These are phyloP conservation scores for Regulus satrapa DNA, from an alignment of 2,113 vertebrate species.

Conservation along the genomic window DNA sequence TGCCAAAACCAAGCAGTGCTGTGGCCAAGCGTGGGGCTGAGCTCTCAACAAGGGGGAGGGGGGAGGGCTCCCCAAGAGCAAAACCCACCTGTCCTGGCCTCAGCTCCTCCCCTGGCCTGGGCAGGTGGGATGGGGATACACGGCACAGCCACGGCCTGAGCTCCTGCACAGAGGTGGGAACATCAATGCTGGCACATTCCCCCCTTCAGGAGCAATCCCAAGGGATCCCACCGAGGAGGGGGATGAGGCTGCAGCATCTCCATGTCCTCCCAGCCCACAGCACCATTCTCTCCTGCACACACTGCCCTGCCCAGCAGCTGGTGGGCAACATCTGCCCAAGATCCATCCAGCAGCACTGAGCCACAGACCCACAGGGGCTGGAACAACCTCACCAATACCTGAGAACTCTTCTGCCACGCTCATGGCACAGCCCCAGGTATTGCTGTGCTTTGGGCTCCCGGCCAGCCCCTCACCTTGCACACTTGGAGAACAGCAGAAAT, in stretches of 20 bases:
- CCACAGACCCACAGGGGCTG: accelerated
- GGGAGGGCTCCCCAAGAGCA: accelerated
- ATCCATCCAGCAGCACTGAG: background rate
- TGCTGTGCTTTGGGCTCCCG: background rate
- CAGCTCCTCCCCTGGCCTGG: background rate
- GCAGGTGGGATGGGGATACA: accelerated
- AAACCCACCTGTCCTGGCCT: background rate
- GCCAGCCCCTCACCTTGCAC: background rate
- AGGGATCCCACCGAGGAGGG: background rate
- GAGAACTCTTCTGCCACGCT: accelerated
- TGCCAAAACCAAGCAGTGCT: background rate
- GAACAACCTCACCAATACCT: background rate
- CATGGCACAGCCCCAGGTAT: accelerated
- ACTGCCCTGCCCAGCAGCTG: background rate
- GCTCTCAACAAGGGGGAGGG: background rate
- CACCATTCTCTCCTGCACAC: background rate
- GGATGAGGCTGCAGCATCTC: background rate
- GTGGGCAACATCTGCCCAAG: background rate
- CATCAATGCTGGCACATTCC: accelerated
- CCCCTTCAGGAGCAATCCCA: accelerated
- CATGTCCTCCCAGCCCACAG: background rate
- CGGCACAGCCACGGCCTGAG: accelerated
- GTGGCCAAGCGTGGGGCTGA: accelerated
- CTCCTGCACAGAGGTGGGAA: background rate
- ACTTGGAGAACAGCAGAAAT: accelerated